phyloP scores from a whole-genome alignment of 2,888 invertebrate species.

The Tetrapedia diversipes region DNA sequence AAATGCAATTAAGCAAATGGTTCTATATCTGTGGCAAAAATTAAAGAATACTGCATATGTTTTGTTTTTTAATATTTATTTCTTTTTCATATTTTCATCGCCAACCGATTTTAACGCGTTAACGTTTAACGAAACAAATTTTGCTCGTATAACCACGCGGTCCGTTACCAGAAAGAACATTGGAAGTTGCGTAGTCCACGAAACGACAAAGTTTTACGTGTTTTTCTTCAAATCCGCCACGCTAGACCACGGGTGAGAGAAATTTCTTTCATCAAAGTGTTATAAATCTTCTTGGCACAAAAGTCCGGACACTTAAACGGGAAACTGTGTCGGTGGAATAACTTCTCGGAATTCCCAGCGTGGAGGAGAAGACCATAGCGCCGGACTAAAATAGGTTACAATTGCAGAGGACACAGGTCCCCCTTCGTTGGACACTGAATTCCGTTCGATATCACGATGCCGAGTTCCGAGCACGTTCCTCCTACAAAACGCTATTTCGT shows the following conservation, averaged over 20 bases:
- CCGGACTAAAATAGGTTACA: constrained; percentile 62
- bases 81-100: too few relatives aligned
- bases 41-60: too few relatives aligned
- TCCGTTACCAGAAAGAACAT: too few relatives aligned
- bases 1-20: too few relatives aligned
- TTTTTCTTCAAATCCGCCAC: too few relatives aligned
- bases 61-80: too few relatives aligned
- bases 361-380: constrained; percentile 33
- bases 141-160: too few relatives aligned
- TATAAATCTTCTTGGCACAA: constrained; percentile 20
- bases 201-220: too few relatives aligned
- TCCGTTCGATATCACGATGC: constrained; percentile 65
- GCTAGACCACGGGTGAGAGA: not conserved
- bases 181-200: too few relatives aligned
- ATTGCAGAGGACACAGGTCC: constrained; percentile 62
- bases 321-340: constrained; percentile 23
- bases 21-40: too few relatives aligned
- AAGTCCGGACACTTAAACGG: not conserved
- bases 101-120: too few relatives aligned
- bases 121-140: too few relatives aligned
- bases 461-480: constrained; percentile 65
- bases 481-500: constrained; percentile 69
- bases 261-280: not conserved
- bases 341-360: constrained; percentile 26
- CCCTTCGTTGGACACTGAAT: constrained; percentile 60